Conservation (phyloP, 2,113 vertebrate species). For the Phyllostomus hastatus region DNA sequence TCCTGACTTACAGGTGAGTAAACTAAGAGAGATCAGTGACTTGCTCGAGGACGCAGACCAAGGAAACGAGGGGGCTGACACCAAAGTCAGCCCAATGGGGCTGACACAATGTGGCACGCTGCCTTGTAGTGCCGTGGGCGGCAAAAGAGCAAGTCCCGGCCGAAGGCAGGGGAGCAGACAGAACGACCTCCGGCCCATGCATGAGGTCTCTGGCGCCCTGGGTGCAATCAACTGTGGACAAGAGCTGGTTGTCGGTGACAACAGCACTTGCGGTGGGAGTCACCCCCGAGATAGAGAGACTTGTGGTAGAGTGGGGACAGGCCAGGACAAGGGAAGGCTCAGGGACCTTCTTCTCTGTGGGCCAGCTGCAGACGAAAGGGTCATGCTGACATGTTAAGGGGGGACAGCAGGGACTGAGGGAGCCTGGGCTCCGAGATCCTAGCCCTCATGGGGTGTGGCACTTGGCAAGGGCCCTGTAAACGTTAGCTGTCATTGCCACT, state of each 20-base stretch:
- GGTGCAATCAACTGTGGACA: not conserved
- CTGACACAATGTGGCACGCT: not conserved
- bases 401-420: not conserved
- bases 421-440: not conserved
- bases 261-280: not conserved
- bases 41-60: not conserved
- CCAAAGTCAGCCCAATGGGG: too few relatives aligned
- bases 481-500: not conserved
- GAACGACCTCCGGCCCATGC: not conserved
- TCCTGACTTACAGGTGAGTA: not conserved
- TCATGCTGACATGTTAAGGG: not conserved
- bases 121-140: not conserved
- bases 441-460: not conserved
- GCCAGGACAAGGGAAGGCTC: rapidly evolving
- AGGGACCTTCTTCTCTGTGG: not conserved
- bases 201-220: not conserved
- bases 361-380: not conserved
- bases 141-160: not conserved
- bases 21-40: not conserved
- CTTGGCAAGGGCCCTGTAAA: not conserved
- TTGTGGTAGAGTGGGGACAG: constrained; percentile 82
- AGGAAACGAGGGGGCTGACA: not conserved
- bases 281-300: constrained; percentile 70
- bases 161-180: not conserved
- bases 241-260: not conserved